Conservation (phyloP, 2,797 vertebrate species). For the Muscicapa comitata region DNA sequence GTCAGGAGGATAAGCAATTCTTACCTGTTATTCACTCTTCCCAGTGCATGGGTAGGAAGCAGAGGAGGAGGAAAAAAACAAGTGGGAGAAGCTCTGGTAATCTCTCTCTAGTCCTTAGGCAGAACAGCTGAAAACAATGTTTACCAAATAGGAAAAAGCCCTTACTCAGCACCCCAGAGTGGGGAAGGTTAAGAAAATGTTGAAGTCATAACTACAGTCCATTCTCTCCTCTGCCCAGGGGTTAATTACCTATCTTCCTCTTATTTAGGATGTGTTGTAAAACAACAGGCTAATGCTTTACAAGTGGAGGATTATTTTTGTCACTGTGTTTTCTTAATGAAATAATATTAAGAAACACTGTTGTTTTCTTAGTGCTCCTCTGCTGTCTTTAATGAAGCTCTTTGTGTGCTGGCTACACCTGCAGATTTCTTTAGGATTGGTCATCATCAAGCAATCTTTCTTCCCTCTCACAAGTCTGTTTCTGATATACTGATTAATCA, state of each 20-base stretch:
- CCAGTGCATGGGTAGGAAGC: background rate
- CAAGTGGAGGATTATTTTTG: background rate
- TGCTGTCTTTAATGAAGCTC: background rate
- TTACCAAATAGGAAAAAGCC: background rate
- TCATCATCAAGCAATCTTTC: constrained; percentile 2
- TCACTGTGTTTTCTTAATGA: background rate
- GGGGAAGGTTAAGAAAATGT: background rate
- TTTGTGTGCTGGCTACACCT: background rate
- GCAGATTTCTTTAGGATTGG: constrained; percentile 8
- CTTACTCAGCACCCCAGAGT: background rate
- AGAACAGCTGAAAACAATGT: background rate
- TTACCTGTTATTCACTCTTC: background rate
- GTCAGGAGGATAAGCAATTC: background rate
- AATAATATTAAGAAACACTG: background rate
- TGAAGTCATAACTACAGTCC: background rate
- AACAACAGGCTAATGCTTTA: background rate
- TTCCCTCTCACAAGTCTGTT: constrained; percentile 19
- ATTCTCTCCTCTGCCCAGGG: background rate
- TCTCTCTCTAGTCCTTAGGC: background rate
- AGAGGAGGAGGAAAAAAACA: background rate
- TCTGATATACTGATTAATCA: constrained; percentile 73
- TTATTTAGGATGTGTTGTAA: background rate
- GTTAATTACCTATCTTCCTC: background rate
- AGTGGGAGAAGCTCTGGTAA: background rate
- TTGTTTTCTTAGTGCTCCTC: background rate